Conservation (phyloP, 2,113 vertebrate genomes). For the Scytalopus superciliaris region DNA sequence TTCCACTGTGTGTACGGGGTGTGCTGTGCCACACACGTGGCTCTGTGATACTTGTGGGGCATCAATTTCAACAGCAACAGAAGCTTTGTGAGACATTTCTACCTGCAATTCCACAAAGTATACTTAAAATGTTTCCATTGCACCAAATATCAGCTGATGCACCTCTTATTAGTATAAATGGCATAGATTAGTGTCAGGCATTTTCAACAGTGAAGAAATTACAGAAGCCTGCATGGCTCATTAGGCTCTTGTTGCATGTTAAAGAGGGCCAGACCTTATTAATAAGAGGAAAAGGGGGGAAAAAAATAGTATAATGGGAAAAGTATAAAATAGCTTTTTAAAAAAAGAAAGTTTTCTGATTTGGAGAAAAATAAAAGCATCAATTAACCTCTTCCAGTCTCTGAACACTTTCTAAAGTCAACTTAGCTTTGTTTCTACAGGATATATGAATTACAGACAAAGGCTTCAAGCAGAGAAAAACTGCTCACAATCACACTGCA, state of each 20-base stretch:
- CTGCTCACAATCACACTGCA: background rate
- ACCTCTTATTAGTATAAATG: conserved; percentile 83
- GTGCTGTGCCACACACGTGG: background rate
- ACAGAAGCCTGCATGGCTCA: conserved; percentile 80
- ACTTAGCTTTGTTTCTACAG: background rate
- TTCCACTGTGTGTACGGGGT: background rate
- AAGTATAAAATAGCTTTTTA: conserved; percentile 26
- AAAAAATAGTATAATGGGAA: background rate
- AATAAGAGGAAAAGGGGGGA: conserved; percentile 61
- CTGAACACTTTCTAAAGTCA: conserved; percentile 11
- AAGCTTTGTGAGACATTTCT: conserved; percentile 50
- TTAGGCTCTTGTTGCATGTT: conserved; percentile 78
- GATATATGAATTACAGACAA: background rate
- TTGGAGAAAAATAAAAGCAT: background rate
- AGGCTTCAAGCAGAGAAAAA: background rate
- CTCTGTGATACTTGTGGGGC: background rate
- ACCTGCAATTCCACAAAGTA: conserved; percentile 65
- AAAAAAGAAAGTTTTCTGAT: background rate
- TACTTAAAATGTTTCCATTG: conserved; percentile 74
- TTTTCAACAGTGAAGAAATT: conserved; percentile 82
- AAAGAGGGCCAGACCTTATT: conserved; percentile 79
- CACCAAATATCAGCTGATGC: conserved; percentile 75
- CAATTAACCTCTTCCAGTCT: conserved; percentile 12
- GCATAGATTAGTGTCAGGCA: conserved; percentile 81
- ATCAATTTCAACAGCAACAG: conserved; percentile 23